Base-by-base conservation (phyloP, 2,797 vertebrate species). In the Sebastes steindachneri region DNA sequence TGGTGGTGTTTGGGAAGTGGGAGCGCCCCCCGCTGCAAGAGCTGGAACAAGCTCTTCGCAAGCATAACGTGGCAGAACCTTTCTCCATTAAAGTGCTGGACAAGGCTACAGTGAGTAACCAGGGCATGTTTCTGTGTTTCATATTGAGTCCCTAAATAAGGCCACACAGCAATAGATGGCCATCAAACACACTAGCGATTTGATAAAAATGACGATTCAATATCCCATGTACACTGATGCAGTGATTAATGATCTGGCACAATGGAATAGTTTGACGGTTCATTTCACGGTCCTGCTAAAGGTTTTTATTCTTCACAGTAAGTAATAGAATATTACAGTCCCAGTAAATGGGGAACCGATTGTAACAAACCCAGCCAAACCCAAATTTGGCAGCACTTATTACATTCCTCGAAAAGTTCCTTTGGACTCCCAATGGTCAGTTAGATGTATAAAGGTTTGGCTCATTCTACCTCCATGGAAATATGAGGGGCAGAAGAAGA, bases 1-100 rank as follows among this genome's bases (percentile, higher is more conserved):
- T 99, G 85, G 98, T 99, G 90, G 98, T 99, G 89, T 99, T 99
- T 89, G 98, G 98, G 63, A 99, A 98, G 83, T 99, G 98, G 98
- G 98, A 98, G 62, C 96, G 97, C 5, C 98, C 97, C 25, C 98
- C 98, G 4, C 92, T 99, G 64, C 98, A 98, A 85, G 96, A 97
- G 70, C 83, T 99, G 84, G 98, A 99, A 88, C 97, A 99, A 89
- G 98, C 98, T 64, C 96, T 99, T 63, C 96, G 97, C 77, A 98
- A 97, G 94, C 97, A 97, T 92, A 97, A 96, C 0, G 97, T 99
- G 92, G 98, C 98, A 0, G 97, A 98, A 90, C 97, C 98, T 0
- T 96, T 96, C 92, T 98, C 98, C 88, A 99, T 99, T 84, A 99
- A 99, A 97, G 98, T 99, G 86, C 96, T 99, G 80, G 98, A 99